Evolutionary conservation across 2,113 vertebrate species (phyloP), one percentile per base, ranked within the genome.

Genomic region (Gavialis gangeticus): DNA sequence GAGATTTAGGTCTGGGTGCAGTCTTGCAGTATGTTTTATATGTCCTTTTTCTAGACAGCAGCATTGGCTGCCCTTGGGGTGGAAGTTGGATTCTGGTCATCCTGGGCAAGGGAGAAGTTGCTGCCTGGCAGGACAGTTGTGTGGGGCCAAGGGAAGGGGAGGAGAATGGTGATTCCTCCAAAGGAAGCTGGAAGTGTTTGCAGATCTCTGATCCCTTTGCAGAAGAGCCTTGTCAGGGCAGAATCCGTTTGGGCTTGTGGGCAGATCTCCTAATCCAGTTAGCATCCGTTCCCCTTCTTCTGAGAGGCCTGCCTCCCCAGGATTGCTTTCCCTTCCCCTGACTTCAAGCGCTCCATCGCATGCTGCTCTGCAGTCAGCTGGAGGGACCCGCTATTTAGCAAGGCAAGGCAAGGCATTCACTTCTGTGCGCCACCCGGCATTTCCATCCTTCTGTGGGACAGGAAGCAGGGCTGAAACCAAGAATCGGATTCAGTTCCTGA

Each of bases 271-370:
- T 21, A 2, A 3, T 62, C 62, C 30, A 30, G 21, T 60, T 9
- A 54, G 6, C 25, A 4, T 5, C 54, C 18, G 7, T 3, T 4
- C 10, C 30, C 55, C 46, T 22, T 56, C 19, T 9, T 1, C 3
- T 3, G n/a, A 62, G 30, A 25, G 25, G 30, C 30, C 17, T 6
- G 3, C 62, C 16, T 37, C 67, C 21, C 67, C 37, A 12, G 34
- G 22, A 24, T 17, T 18, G 24, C 69, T 71, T 71, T 21, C 34
- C 34, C 21, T 37, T 12, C 5, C 22, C 30, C 24, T 71, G 69
- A 7, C 18, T 37, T 22, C 58, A 0, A 10, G 4, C 12, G 0
- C 5, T 1, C 21, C 1, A 6, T 5, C 15, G 1, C 2, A 0
- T 21, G 34, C 56, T 24, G 34, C 21, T 24, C 37, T 71, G 69